Base-by-base conservation (phyloP, 1,140 invertebrate species). In the Pachypeltis micranthus region DNA sequence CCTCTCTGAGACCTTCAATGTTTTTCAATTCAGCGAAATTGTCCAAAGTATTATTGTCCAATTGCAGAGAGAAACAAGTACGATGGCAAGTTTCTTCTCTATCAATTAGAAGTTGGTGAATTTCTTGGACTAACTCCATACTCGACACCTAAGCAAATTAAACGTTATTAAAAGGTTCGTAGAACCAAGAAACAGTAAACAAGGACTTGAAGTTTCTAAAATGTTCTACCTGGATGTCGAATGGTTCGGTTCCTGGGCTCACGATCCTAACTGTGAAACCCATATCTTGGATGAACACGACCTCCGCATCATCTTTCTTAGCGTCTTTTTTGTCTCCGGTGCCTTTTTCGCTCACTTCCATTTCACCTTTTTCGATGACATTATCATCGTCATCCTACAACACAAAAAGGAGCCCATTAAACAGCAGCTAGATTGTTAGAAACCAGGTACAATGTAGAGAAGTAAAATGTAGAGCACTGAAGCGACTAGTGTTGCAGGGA, bases 111-210 rank as follows among this genome's bases (percentile, higher is more conserved):
- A 98, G 78, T 76, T 98, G 95, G 74, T 98, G 94, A 58, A 99
- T 96, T 80, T 99, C 96, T 80, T 99, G 96, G 0, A 98, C 94
- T 39, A 99, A 77, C 74, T 99, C 96, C 88, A 96, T 93, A 72
- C 92, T 95, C 14, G 93, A 96, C 1, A 98, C 91, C 47, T 51
- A 21, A n/a, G 86, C 90, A 67, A 28, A 73, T 16, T 12, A 12
- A 55, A 14, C 7, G 7, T 12, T 12, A 14, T 12, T 10, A 7
- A 14, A 14, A 12, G 51, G 14, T 14, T 16, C 10, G 23, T 21
- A 23, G 21, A 12, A 14, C 7, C 21, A 10, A 14, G 51, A 55
- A 23, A 12, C 14, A 12, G 51, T 7, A 14, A 55, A 14, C n/a
- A n/a, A n/a, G n/a, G n/a, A n/a, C n/a, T n/a, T n/a, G n/a, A n/a